Conservation (phyloP, 1,140 invertebrate species). For the Pogonomyrmex californicus region DNA sequence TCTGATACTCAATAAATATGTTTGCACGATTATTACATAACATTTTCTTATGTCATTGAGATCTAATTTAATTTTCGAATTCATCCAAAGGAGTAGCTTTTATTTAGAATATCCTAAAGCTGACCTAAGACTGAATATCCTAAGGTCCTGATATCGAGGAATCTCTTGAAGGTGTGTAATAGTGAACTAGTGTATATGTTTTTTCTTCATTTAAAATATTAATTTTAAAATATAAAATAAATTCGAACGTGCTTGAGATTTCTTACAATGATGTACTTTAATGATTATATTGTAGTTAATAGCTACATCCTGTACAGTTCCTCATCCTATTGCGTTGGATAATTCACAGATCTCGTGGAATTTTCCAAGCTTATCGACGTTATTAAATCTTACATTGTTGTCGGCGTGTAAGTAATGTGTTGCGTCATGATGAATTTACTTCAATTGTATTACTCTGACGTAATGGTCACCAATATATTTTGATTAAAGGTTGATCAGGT, state of each 20-base stretch:
- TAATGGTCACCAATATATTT: slow-evolving; percentile 49
- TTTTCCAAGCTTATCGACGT: slow-evolving; percentile 49
- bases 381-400: slow-evolving; percentile 60
- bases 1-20: not conserved
- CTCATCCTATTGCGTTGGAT: slow-evolving; percentile 7
- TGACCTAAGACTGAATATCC: too few species aligned
- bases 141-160: not conserved
- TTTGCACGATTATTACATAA: not conserved
- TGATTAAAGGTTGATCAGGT: slow-evolving; percentile 45
- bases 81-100: not conserved
- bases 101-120: not conserved
- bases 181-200: not conserved
- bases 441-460: slow-evolving; percentile 57
- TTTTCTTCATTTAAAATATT: not conserved
- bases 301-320: slow-evolving; percentile 1
- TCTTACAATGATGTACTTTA: slow-evolving; percentile 11
- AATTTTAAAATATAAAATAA: not conserved
- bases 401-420: slow-evolving; percentile 8
- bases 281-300: slow-evolving; percentile 7
- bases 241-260: not conserved
- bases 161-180: not conserved
- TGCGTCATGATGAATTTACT: slow-evolving; percentile 61
- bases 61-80: not conserved
- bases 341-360: slow-evolving; percentile 37
- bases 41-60: not conserved